A percentile compares a stretch with the other conserved stretches of the same genome.
Evolutionary conservation across 2,113 vertebrate genomes (phyloP).

Genomic region (Rhynchomys soricoides): DNA sequence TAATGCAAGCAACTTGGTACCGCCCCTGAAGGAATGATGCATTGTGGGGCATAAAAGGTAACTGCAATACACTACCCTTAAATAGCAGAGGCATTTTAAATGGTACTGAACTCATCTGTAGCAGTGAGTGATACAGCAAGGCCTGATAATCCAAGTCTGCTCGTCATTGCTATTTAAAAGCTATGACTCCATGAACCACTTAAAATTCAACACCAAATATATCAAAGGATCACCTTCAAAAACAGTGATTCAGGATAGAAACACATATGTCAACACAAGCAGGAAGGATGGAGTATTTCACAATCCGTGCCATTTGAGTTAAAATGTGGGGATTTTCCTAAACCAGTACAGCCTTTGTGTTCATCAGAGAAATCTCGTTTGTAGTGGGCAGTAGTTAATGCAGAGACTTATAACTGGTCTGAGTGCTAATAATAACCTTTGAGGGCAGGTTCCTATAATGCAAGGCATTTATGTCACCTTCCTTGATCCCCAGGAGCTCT

Average conservation of each 20-base stretch:
- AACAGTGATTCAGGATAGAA: background rate
- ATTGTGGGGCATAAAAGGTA: background rate
- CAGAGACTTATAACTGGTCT: background rate
- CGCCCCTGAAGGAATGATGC: background rate
- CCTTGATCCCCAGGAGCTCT: background rate
- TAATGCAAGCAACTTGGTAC: background rate
- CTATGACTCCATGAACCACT: background rate
- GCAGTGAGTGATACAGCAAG: background rate
- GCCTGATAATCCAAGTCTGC: background rate
- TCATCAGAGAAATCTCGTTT: background rate
- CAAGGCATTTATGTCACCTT: background rate
- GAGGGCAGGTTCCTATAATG: background rate
- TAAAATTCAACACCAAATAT: slow-evolving; percentile 4
- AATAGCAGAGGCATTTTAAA: background rate
- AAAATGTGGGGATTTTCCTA: background rate
- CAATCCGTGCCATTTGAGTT: background rate
- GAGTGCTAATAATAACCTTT: background rate
- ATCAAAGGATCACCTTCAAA: background rate
- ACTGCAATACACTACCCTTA: background rate
- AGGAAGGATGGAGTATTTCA: background rate
- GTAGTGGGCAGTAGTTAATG: no score
- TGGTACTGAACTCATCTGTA: background rate
- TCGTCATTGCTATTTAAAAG: background rate
- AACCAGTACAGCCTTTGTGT: no score
- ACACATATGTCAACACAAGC: background rate